Conservation (phyloP, 2,797 vertebrate species). For the Mormyrus hasselquistii region DNA sequence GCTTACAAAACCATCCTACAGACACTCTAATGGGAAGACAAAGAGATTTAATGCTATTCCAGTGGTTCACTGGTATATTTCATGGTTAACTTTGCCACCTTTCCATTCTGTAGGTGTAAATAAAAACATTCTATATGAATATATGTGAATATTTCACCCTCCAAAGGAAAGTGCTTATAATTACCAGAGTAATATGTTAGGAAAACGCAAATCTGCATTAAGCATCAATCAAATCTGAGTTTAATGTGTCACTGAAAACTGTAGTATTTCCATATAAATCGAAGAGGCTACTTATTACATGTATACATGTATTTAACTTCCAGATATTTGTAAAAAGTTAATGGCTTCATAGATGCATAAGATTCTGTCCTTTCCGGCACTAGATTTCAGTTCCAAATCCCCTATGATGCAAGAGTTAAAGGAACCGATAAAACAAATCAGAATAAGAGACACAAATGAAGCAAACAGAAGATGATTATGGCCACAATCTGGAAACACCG, state of each 20-base stretch:
- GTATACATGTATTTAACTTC: not conserved
- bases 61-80: not conserved
- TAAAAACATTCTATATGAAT: not conserved
- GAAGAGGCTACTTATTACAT: not conserved
- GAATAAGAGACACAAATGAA: not conserved
- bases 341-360: not conserved
- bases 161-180: not conserved
- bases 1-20: not conserved
- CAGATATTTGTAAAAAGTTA: not conserved
- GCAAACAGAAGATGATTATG: not conserved
- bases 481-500: not conserved
- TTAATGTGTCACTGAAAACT: not conserved
- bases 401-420: not conserved
- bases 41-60: not conserved
- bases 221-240: not conserved
- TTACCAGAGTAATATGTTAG: not conserved
- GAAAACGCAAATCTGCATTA: not conserved
- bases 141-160: not conserved
- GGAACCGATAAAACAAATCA: not conserved
- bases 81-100: not conserved
- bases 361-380: not conserved
- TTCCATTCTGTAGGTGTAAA: not conserved
- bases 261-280: not conserved
- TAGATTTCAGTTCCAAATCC: not conserved
- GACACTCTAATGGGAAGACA: not conserved